Evolutionary conservation across 2,113 vertebrate species (phyloP).

Genomic region (Lichenostomus cassidix): DNA sequence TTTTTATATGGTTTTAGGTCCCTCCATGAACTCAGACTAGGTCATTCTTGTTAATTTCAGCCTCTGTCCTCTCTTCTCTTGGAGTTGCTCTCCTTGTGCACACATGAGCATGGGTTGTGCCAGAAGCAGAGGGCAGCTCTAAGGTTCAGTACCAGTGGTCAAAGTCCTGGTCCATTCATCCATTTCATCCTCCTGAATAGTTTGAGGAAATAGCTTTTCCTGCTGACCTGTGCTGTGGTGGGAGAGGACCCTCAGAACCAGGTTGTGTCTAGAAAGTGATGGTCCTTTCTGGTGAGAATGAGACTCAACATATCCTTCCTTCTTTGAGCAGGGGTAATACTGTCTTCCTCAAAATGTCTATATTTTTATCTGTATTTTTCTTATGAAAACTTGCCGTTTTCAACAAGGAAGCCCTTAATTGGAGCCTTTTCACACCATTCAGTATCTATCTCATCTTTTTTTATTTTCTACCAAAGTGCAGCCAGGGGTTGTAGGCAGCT

Average conservation of each 20-base stretch:
- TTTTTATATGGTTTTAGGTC: background rate
- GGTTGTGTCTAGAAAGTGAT: background rate
- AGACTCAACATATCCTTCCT: rapidly evolving
- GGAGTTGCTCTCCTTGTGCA: background rate
- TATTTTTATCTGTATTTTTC: background rate
- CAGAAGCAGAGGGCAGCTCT: background rate
- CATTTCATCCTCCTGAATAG: background rate
- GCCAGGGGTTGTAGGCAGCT: background rate
- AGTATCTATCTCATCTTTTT: background rate
- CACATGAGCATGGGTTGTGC: rapidly evolving
- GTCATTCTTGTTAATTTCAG: background rate
- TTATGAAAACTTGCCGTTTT: background rate
- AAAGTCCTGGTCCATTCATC: background rate
- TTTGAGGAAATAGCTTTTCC: background rate
- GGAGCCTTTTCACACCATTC: background rate
- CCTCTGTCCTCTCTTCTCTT: background rate
- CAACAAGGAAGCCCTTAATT: background rate
- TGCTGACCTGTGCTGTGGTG: background rate
- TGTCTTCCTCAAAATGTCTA: background rate
- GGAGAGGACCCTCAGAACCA: background rate
- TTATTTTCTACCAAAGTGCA: background rate
- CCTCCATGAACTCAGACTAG: background rate
- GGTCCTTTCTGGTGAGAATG: background rate
- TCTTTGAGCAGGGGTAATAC: background rate
- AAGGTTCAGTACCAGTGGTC: background rate